Percentiles rank a stretch among this genome's conserved stretches.
phyloP scores from a whole-genome alignment of 2,113 vertebrate species.

The Polyodon spathula region DNA sequence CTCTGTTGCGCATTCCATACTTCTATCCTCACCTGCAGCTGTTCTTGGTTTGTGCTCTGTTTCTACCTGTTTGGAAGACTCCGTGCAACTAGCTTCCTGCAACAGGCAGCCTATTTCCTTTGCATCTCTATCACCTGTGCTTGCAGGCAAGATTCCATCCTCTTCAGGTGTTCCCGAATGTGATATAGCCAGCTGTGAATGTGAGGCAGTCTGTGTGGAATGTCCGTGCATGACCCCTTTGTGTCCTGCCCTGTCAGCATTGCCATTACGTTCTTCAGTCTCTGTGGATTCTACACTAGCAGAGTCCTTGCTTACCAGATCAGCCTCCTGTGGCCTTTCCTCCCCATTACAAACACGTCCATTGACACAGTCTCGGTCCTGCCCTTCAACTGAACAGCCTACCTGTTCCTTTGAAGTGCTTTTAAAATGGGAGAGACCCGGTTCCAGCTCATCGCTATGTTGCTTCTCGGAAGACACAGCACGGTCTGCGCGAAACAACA shows the following conservation, averaged over 20 bases:
- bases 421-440: constrained; percentile 8
- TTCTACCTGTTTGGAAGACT: background rate
- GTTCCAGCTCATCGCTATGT: background rate
- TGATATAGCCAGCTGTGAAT: too few relatives aligned
- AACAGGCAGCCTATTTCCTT: background rate
- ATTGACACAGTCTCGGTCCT: background rate
- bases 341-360: background rate
- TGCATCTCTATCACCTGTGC: background rate
- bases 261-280: too few relatives aligned
- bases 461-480: background rate
- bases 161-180: constrained; percentile 3
- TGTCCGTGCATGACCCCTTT: constrained; percentile 8
- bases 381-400: constrained; percentile 2
- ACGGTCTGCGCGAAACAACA: background rate
- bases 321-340: background rate
- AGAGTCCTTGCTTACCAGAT: too few relatives aligned
- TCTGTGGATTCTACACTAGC: too few relatives aligned
- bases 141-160: background rate
- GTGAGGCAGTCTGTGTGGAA: constrained; percentile 2
- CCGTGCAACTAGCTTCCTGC: background rate
- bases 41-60: background rate
- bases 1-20: background rate
- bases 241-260: constrained; percentile 18
- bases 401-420: background rate
- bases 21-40: background rate